A percentile compares a stretch with the other conserved stretches of the same genome.
Evolutionary conservation across 2,888 invertebrate species (phyloP).

Genomic region (Acleris sparsana): DNA sequence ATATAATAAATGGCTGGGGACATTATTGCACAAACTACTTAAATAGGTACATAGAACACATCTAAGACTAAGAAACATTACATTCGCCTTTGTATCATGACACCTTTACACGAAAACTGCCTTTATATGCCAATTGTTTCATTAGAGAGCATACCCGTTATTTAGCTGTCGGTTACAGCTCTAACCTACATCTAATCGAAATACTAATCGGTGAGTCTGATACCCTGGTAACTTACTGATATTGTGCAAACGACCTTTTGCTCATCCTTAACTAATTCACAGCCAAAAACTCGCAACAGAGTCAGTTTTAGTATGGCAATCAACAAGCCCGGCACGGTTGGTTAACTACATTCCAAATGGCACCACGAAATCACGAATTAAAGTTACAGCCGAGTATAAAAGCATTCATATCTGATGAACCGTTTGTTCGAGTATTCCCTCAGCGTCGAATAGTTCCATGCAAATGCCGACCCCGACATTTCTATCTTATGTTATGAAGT

Average conservation of each 20-base stretch:
- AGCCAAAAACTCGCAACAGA: no score
- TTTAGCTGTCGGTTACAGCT: not conserved
- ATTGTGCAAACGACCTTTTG: conserved; percentile 33
- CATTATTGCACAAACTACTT: no score
- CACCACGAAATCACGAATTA: conserved; percentile 34
- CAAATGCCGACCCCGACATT: conserved; percentile 13
- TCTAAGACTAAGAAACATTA: no score
- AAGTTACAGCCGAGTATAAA: conserved; percentile 24
- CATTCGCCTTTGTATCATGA: no score
- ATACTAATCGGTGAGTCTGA: conserved; percentile 16
- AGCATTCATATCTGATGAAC: conserved; percentile 29
- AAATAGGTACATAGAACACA: no score
- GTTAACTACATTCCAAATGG: conserved; percentile 23
- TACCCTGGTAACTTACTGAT: conserved; percentile 5
- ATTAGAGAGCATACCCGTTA: not conserved
- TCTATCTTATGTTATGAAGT: conserved; percentile 7
- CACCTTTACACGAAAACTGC: no score
- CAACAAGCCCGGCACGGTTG: no score
- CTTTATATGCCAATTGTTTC: no score
- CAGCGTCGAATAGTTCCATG: conserved; percentile 24
- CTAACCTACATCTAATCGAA: conserved; percentile 20
- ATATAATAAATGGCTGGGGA: no score
- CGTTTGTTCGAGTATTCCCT: conserved; percentile 32
- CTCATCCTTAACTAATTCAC: conserved; percentile 22
- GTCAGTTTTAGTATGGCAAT: no score